Evolutionary conservation across 2,113 vertebrate genomes (phyloP).

Genomic region (Eclectus roratus): DNA sequence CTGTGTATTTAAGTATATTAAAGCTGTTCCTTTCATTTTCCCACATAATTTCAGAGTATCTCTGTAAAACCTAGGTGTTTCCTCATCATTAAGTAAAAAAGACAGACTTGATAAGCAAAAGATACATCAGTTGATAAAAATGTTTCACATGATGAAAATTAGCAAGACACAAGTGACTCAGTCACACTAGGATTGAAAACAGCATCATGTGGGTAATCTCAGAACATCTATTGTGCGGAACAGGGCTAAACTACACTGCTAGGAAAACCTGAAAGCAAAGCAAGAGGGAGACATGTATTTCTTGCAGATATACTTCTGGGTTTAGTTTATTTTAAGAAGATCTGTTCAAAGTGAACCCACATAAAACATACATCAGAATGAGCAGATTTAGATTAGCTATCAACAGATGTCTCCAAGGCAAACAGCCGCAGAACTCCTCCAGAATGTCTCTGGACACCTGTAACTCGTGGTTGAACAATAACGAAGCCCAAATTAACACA

Average conservation of each 20-base stretch:
- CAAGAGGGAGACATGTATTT: background rate
- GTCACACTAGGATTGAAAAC: background rate
- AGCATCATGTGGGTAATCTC: background rate
- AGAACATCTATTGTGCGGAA: background rate
- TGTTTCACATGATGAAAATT: background rate
- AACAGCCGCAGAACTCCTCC: background rate
- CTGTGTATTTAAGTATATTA: accelerated
- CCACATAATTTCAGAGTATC: background rate
- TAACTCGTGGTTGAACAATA: background rate
- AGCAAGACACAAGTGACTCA: background rate
- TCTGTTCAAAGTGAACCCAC: background rate
- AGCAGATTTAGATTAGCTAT: background rate
- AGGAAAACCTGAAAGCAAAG: background rate
- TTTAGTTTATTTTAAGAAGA: background rate
- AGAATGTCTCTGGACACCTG: background rate
- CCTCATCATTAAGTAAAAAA: background rate
- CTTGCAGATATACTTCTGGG: background rate
- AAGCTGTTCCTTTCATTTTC: background rate
- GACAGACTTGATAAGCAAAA: accelerated
- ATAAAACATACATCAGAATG: background rate
- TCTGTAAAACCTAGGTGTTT: background rate
- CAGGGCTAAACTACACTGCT: accelerated
- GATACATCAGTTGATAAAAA: background rate
- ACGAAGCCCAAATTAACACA: background rate
- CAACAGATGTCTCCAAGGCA: background rate